These are phyloP conservation scores for Cylas formicarius DNA, from an alignment of 1,140 invertebrate genomes.

Conservation along the genomic window DNA sequence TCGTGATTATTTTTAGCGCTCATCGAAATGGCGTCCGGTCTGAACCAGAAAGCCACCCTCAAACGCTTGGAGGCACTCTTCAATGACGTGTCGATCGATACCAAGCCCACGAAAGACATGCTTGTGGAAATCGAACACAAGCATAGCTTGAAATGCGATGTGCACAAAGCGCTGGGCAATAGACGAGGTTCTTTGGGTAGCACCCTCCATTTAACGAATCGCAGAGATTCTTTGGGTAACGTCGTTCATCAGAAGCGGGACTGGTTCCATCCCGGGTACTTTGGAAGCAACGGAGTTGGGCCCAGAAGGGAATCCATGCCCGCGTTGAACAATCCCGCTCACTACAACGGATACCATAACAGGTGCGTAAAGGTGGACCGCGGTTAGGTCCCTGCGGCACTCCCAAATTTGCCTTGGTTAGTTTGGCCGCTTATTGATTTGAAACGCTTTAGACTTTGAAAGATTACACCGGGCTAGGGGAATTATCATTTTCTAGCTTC, in stretches of 20 bases:
- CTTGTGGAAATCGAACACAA: constrained; percentile 48
- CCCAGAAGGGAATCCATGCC: constrained; percentile 45
- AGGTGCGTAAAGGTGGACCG: too few relatives aligned
- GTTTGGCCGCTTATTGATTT: too few relatives aligned
- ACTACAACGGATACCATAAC: constrained; percentile 26
- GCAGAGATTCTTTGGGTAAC: constrained; percentile 33
- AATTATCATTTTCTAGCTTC: too few relatives aligned
- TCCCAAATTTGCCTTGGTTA: too few relatives aligned
- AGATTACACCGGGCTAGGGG: too few relatives aligned
- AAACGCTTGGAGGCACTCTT: constrained; percentile 65
- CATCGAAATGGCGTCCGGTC: constrained; percentile 45
- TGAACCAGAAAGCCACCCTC: constrained; percentile 56
- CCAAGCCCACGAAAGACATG: constrained; percentile 44
- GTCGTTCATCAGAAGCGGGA: constrained; percentile 27
- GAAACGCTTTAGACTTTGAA: too few relatives aligned
- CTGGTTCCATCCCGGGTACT: constrained; percentile 22
- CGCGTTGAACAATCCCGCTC: constrained; percentile 32
- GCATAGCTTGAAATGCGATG: constrained; percentile 54
- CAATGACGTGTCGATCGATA: constrained; percentile 54
- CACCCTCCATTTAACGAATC: constrained; percentile 34
- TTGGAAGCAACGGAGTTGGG: constrained; percentile 28
- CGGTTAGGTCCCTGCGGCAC: too few relatives aligned
- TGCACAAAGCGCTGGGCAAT: constrained; percentile 58
- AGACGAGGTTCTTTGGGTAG: constrained; percentile 51
- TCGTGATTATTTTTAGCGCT: too few relatives aligned